Percentiles rank a stretch among this genome's conserved stretches.
These are phyloP conservation scores for Heliconius nattereri DNA, from an alignment of 1,140 invertebrate genomes.

Conservation along the genomic window DNA sequence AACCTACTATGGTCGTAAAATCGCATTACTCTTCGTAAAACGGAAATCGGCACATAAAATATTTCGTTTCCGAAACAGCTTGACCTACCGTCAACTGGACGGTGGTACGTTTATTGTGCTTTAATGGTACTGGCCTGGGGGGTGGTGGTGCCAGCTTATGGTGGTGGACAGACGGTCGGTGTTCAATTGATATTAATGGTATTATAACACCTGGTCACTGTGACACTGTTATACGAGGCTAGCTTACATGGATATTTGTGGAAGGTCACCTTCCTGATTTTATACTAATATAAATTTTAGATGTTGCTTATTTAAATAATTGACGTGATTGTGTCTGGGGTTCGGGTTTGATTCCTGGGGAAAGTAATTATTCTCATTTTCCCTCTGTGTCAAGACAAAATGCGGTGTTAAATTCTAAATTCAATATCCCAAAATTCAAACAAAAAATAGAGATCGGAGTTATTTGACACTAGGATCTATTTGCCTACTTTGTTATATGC, in stretches of 20 bases:
- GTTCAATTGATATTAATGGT: slow-evolving; percentile 78
- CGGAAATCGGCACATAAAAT: slow-evolving; percentile 73
- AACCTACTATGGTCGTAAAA: slow-evolving; percentile 54
- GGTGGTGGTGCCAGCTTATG: slow-evolving; percentile 49
- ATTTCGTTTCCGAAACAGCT: slow-evolving; percentile 54
- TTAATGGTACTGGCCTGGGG: slow-evolving; percentile 38
- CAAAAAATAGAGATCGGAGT: no score
- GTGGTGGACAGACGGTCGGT: slow-evolving; percentile 62
- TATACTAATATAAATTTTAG: no score
- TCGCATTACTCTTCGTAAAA: slow-evolving; percentile 66
- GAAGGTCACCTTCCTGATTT: no score
- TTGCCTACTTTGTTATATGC: no score
- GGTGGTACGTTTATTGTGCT: slow-evolving; percentile 27
- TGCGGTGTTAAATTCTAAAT: no score
- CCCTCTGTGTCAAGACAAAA: no score
- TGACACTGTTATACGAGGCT: slow-evolving; percentile 46
- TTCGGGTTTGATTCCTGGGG: no score
- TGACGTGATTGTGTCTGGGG: accelerated
- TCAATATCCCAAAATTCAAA: no score
- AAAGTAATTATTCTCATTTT: no score
- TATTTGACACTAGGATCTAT: no score
- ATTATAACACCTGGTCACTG: slow-evolving; percentile 70
- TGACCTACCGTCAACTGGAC: slow-evolving; percentile 46
- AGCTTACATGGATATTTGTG: slow-evolving; percentile 53
- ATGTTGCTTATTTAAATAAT: no score